phyloP scores from a whole-genome alignment of 2,113 vertebrate species.

The Osmerus eperlanus region DNA sequence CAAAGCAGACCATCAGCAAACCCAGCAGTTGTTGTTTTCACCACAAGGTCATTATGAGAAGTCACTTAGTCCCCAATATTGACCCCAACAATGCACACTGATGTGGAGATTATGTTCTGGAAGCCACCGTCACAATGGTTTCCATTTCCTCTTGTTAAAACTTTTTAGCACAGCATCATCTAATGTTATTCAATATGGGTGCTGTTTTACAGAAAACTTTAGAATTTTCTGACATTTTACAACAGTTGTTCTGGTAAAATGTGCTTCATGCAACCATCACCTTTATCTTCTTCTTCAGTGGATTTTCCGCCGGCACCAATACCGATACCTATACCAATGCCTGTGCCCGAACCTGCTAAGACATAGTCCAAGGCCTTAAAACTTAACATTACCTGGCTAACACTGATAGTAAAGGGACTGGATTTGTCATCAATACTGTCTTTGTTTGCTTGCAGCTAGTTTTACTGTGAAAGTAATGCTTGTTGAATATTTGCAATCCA shows the following conservation, averaged over 20 bases:
- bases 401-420: not conserved
- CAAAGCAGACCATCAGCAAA: not conserved
- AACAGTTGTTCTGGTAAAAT: not conserved
- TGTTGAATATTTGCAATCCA: too few relatives aligned
- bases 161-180: not conserved
- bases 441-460: too few relatives aligned
- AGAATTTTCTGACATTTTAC: not conserved
- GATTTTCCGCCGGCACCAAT: constrained; percentile 11
- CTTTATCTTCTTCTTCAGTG: constrained; percentile 2
- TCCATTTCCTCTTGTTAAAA: not conserved
- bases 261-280: not conserved
- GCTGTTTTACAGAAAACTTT: not conserved
- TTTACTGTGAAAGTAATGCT: too few relatives aligned
- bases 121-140: not conserved
- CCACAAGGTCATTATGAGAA: not conserved
- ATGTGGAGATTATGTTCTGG: not conserved
- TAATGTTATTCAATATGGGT: not conserved
- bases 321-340: constrained; percentile 14
- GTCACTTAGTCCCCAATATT: not conserved
- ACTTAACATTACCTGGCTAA: not conserved
- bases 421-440: not conserved
- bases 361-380: constrained; percentile 1
- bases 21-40: not conserved
- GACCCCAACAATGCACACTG: not conserved
- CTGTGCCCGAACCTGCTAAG: constrained; percentile 13